Evolutionary conservation across 2,888 invertebrate species (phyloP), one percentile per base, ranked within the genome.

Genomic region (Aphodius sticticus): DNA sequence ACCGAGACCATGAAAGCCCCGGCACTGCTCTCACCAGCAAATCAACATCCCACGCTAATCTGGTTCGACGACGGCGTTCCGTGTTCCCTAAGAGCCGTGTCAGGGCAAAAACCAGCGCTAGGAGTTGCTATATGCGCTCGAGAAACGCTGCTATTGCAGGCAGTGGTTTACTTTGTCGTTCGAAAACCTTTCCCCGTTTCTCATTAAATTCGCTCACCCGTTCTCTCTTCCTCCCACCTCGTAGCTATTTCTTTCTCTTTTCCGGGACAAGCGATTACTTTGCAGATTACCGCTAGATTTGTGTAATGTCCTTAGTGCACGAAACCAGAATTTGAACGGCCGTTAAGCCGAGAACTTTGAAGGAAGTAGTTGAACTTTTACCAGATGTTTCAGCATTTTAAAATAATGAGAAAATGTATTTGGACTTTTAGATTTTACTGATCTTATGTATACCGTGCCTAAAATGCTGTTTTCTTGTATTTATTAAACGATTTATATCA

Each of bases 201-300:
- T 53, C 53, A 53, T 53, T 53, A 53, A 53, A 53, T 53, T 26
- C 53, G 9, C 53, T 53, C 1, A 2, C 53, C 4, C 53, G 53
- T 53, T 53, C 53, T 53, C 53, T 53, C 9, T 53, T 53, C 12
- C 12, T 53, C 53, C 4, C 12, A 1, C 7, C 9, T 12, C 9
- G 7, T 53, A 0, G 1, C 2, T 12, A 12, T 12, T 53, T 53
- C 53, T 53, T 53, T 53, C 53, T 3, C 53, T 53, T 53, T 53
- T 53, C 53, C 12, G 53, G 53, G 53, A 53, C 53, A 53, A 53
- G 53, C 53, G 53, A 53, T 53, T 53, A 53, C 53, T 53, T 53
- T 53, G 53, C 53, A 53, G 53, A 53, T 53, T 53, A 53, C 53
- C 53, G 53, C 53, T 53, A 53, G 53, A 53, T 53, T 53, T 53